These are phyloP conservation scores for Drosophila neotestacea DNA, from an alignment of 2,888 invertebrate species.

Conservation along the genomic window DNA sequence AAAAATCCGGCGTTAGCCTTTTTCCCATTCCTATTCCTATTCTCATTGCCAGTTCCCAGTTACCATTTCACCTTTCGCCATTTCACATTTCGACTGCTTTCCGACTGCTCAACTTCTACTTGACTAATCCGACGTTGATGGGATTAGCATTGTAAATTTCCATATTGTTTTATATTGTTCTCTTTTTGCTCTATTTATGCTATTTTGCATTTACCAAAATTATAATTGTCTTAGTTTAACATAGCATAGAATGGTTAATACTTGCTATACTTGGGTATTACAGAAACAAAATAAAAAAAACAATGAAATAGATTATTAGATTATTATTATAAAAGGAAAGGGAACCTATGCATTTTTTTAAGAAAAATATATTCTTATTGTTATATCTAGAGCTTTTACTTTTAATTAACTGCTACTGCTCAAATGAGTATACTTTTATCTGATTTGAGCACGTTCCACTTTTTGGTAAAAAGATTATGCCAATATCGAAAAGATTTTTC, in stretches of 20 bases:
- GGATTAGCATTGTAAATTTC: conserved; percentile 49
- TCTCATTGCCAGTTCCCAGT: background rate
- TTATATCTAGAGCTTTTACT: too few relatives aligned
- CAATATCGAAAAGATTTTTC: too few relatives aligned
- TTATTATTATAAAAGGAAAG: background rate
- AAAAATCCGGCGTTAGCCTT: conserved; percentile 57
- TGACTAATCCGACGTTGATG: conserved; percentile 50
- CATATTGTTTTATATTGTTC: conserved; percentile 41
- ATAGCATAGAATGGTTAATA: background rate
- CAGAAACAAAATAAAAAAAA: background rate
- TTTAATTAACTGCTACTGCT: too few relatives aligned
- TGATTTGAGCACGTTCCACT: too few relatives aligned
- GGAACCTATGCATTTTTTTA: background rate
- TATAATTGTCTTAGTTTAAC: conserved; percentile 61
- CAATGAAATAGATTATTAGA: background rate
- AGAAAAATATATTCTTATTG: too few relatives aligned
- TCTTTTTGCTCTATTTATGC: conserved; percentile 33
- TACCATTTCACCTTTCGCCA: conserved; percentile 2
- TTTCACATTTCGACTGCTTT: conserved; percentile 8
- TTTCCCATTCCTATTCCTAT: conserved; percentile 11
- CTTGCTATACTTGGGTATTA: conserved; percentile 1
- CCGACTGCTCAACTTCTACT: conserved; percentile 44
- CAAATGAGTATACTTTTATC: too few relatives aligned
- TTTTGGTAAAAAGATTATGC: too few relatives aligned
- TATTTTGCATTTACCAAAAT: conserved; percentile 50